Evolutionary conservation across 1,140 invertebrate species (phyloP).

Genomic region (Samia ricini): DNA sequence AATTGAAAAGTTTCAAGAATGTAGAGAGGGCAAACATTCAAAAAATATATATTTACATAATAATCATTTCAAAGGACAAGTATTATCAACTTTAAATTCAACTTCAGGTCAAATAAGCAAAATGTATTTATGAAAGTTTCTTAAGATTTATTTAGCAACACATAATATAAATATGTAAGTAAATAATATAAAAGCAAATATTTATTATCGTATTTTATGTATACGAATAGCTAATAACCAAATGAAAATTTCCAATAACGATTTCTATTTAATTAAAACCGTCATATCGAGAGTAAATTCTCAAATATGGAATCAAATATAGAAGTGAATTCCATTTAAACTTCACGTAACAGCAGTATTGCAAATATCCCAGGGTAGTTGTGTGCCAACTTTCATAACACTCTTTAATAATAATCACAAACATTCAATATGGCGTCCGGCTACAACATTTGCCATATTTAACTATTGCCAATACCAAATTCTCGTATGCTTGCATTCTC

Average conservation of each 20-base stretch:
- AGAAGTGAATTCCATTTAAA: constrained; percentile 44
- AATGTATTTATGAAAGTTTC: no score
- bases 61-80: no score
- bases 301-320: constrained; percentile 29
- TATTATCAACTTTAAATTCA: no score
- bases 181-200: no score
- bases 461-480: no score
- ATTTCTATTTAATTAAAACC: not conserved
- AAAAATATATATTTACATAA: no score
- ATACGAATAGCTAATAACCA: not conserved
- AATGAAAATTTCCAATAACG: not conserved
- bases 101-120: no score
- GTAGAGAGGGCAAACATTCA: no score
- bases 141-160: no score
- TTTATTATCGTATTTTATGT: not conserved
- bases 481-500: no score
- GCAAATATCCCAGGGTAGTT: constrained; percentile 18
- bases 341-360: constrained; percentile 29
- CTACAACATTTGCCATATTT: not conserved
- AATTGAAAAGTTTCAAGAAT: no score
- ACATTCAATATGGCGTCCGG: not conserved
- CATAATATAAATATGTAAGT: no score
- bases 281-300: constrained; percentile 14
- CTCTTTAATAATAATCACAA: constrained; percentile 19
- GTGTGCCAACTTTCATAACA: constrained; percentile 27